phyloP scores from a whole-genome alignment of 2,888 invertebrate genomes.

The Thecocarcelia acutangulata region DNA sequence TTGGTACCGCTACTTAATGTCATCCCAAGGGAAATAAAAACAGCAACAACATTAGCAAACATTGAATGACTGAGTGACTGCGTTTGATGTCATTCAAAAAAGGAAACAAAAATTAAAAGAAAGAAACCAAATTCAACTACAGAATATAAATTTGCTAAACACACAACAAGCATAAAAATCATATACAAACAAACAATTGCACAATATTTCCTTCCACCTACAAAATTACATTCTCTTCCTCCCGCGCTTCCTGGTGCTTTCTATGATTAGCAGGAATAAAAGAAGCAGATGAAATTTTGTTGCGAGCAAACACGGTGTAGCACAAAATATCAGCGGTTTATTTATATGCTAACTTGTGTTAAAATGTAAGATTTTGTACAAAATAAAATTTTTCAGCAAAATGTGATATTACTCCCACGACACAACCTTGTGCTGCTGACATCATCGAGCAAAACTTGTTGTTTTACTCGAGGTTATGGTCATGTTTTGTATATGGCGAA shows the following conservation, averaged over 20 bases:
- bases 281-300: constrained; percentile 37
- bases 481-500: too few relatives aligned
- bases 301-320: constrained; percentile 22
- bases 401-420: too few relatives aligned
- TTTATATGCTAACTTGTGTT: constrained; percentile 52
- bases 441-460: too few relatives aligned
- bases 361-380: too few relatives aligned
- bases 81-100: constrained; percentile 68
- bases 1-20: constrained; percentile 61
- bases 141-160: constrained; percentile 45
- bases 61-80: constrained; percentile 65
- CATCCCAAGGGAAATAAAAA: constrained; percentile 70
- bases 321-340: constrained; percentile 24
- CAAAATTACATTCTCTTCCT: background rate
- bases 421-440: too few relatives aligned
- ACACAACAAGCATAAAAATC: constrained; percentile 46
- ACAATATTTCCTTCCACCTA: constrained; percentile 9
- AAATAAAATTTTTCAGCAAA: too few relatives aligned
- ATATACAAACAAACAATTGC: constrained; percentile 12
- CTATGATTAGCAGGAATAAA: too few relatives aligned
- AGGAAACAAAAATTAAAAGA: constrained; percentile 6
- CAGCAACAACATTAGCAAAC: constrained; percentile 52
- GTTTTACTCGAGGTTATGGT: too few relatives aligned
- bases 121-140: constrained; percentile 4
- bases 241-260: too few relatives aligned